Evolutionary conservation across 2,113 vertebrate species (phyloP).

Genomic region (Coryphaenoides rupestris): DNA sequence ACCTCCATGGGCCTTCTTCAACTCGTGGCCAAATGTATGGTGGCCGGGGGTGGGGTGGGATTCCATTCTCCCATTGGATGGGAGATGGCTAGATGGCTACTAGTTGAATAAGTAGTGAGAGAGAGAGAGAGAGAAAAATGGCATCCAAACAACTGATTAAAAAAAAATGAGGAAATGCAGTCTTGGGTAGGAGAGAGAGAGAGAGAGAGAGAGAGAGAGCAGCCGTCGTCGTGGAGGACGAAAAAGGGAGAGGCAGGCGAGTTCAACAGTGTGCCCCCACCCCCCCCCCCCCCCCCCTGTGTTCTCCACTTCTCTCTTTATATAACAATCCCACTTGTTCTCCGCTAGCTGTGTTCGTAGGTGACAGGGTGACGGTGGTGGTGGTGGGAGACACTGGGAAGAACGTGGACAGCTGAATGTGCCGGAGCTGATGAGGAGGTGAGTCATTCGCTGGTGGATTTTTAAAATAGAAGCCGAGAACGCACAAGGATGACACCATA

Average conservation of each 20-base stretch:
- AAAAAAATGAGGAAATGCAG: no score
- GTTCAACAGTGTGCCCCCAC: no score
- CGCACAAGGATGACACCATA: slow-evolving; percentile 38
- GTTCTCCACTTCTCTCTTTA: slow-evolving; percentile 46
- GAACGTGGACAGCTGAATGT: slow-evolving; percentile 69
- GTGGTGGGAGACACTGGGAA: slow-evolving; percentile 69
- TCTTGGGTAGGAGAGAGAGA: neutral
- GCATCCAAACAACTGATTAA: no score
- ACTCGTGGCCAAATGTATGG: no score
- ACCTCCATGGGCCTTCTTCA: no score
- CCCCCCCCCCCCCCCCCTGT: no score
- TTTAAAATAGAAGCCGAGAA: slow-evolving; percentile 70
- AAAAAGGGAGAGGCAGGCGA: no score
- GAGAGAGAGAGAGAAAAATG: neutral
- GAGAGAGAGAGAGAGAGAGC: neutral
- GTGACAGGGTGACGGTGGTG: slow-evolving; percentile 57
- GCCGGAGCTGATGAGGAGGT: slow-evolving; percentile 55
- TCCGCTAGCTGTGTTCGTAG: slow-evolving; percentile 39
- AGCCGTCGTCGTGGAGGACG: neutral
- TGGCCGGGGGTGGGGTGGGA: no score
- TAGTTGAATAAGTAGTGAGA: neutral
- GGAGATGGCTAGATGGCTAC: no score
- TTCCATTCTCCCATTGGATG: no score
- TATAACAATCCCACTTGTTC: slow-evolving; percentile 66
- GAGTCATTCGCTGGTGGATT: slow-evolving; percentile 60